Percentiles rank a stretch among this genome's conserved stretches.
Evolutionary conservation across 1,140 invertebrate species (phyloP).

Genomic region (Diachasma alloeum): DNA sequence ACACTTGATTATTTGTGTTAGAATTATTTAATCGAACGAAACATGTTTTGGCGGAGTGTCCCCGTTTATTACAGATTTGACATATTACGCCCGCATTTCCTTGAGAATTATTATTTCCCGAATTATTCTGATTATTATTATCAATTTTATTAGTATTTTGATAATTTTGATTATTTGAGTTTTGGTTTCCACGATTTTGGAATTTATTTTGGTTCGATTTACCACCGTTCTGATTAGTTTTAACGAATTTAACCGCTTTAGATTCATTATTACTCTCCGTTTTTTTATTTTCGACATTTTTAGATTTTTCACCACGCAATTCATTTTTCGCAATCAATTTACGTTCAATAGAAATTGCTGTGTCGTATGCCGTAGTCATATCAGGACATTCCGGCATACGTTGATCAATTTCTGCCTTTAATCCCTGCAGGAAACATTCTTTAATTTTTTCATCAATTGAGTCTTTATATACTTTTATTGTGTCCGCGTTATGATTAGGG

Average conservation of each 20-base stretch:
- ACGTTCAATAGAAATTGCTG: background rate
- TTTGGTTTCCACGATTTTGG: background rate
- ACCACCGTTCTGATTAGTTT: background rate
- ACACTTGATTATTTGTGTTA: background rate
- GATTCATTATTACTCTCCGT: background rate
- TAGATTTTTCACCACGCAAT: background rate
- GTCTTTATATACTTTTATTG: background rate
- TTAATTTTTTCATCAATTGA: background rate
- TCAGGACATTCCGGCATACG: background rate
- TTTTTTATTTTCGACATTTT: background rate
- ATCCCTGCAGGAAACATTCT: too few relatives aligned
- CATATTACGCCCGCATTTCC: background rate
- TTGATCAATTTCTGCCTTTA: conserved; percentile 19
- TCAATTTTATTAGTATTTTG: background rate
- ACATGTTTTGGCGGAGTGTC: background rate
- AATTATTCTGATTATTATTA: background rate
- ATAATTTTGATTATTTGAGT: background rate
- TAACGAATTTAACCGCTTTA: background rate
- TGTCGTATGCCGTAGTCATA: background rate
- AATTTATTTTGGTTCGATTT: background rate
- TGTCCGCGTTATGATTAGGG: background rate
- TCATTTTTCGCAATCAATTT: too few relatives aligned
- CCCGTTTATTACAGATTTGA: too few relatives aligned
- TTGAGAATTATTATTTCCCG: background rate
- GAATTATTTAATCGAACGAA: background rate